phyloP scores from a whole-genome alignment of 1,140 invertebrate species.

The Ips typographus region DNA sequence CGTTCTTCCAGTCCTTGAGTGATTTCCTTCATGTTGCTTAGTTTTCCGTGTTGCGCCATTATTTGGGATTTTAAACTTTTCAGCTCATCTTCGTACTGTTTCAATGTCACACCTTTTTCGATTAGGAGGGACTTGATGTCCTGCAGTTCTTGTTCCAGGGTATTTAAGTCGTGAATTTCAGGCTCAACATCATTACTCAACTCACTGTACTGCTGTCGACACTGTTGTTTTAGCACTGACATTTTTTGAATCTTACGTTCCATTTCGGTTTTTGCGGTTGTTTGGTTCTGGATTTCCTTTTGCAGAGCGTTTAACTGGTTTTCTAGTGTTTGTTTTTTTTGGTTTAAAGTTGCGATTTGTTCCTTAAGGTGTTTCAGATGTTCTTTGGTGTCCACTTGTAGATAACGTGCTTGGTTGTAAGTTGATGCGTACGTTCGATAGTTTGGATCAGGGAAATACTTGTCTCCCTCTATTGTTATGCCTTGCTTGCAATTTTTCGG shows the following conservation, averaged over 20 bases:
- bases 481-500: slow-evolving; percentile 65
- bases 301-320: slow-evolving; percentile 34
- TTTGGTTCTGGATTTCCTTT: slow-evolving; percentile 28
- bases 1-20: slow-evolving; percentile 49
- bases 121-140: slow-evolving; percentile 49
- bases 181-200: slow-evolving; percentile 44
- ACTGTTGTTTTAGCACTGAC: slow-evolving; percentile 25
- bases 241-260: slow-evolving; percentile 42
- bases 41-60: slow-evolving; percentile 45
- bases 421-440: slow-evolving; percentile 67
- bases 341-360: slow-evolving; percentile 32
- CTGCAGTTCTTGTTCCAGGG: slow-evolving; percentile 40
- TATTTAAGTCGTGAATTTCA: slow-evolving; percentile 49
- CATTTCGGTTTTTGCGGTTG: slow-evolving; percentile 26
- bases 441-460: slow-evolving; percentile 66
- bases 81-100: slow-evolving; percentile 43
- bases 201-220: slow-evolving; percentile 38
- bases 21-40: slow-evolving; percentile 48
- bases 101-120: slow-evolving; percentile 41
- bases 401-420: slow-evolving; percentile 54
- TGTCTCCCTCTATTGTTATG: slow-evolving; percentile 62
- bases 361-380: slow-evolving; percentile 52
- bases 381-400: slow-evolving; percentile 66
- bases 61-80: slow-evolving; percentile 45
- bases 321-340: slow-evolving; percentile 26